Conservation (phyloP, 2,113 vertebrate species). For the Rhabdomys dilectus region DNA sequence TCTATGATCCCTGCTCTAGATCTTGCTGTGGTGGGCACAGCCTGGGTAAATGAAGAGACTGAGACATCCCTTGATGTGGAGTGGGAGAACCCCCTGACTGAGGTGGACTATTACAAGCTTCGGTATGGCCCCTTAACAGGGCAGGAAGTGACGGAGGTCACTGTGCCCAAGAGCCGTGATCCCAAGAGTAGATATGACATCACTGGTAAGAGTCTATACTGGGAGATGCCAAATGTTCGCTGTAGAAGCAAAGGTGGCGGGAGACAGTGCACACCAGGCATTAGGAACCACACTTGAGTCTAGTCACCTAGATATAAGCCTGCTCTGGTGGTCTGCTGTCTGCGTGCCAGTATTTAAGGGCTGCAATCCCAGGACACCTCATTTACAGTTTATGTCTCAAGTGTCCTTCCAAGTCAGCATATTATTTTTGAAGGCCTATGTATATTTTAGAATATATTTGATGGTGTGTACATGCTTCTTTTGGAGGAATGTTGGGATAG, state of each 20-base stretch:
- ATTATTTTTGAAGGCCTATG: not conserved
- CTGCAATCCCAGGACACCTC: not conserved
- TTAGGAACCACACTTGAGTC: not conserved
- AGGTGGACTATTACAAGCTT: constrained; percentile 92
- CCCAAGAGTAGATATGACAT: constrained; percentile 91
- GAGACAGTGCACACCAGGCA: not conserved
- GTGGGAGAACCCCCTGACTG: constrained; percentile 90
- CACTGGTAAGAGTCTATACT: constrained; percentile 84
- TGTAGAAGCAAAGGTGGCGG: not conserved
- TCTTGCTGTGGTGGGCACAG: constrained; percentile 82
- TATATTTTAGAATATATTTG: not conserved
- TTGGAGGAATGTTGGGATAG: not conserved
- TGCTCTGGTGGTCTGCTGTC: not conserved
- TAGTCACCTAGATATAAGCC: not conserved
- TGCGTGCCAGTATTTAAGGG: not conserved
- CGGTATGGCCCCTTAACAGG: constrained; percentile 86
- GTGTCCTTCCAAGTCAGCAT: not conserved
- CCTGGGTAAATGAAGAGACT: constrained; percentile 91
- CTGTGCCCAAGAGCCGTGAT: constrained; percentile 88
- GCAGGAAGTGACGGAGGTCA: constrained; percentile 87
- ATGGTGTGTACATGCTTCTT: not conserved
- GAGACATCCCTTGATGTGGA: constrained; percentile 92
- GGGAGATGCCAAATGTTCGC: not conserved
- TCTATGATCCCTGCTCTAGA: constrained; percentile 77
- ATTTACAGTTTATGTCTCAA: not conserved